Evolutionary conservation across 2,888 invertebrate genomes (phyloP), one percentile per base, ranked within the genome.

Genomic region (Dryadula phaetusa): DNA sequence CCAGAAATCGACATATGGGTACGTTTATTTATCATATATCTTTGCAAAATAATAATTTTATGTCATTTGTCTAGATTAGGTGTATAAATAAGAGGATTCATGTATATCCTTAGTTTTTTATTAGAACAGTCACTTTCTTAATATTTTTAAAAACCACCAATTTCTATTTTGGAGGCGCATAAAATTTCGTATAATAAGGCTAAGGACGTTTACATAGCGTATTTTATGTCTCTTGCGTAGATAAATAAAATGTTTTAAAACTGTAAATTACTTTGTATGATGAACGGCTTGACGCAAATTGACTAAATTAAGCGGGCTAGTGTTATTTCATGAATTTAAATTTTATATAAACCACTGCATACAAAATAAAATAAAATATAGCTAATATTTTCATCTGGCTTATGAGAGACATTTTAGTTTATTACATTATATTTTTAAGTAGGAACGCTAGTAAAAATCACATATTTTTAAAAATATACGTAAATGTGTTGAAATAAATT

Each of bases 1-100:
- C 99, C 99, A 3, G 98, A 98, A 94, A 97, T 98, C 77, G 99
- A 99, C 90, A 97, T 99, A 84, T 99, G 99, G 99, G 98, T 99
- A 94, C 89, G 95, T 89, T 80, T 47, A 47, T 10, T 37, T 54
- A 34, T 34, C 20, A 14, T 18, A 7, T 53, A 53, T 34, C 18
- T 20, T 10, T 32, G 4, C 7, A 8, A 3, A 10, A 32, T 3
- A 16, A 18, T 12, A 4, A 28, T 8, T 8, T 16, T 52, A 0
- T n/a, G n/a, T n/a, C n/a, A n/a, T n/a, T n/a, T n/a, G n/a, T n/a
- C n/a, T n/a, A n/a, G n/a, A n/a, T n/a, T n/a, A n/a, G n/a, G n/a
- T n/a, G n/a, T n/a, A n/a, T n/a, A n/a, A n/a, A n/a, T n/a, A n/a
- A n/a, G n/a, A n/a, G n/a, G n/a, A n/a, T n/a, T n/a, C n/a, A n/a